Evolutionary conservation across 1,140 invertebrate species (phyloP), one percentile per base, ranked within the genome.

Genomic region (Philopotamus ludificatus): DNA sequence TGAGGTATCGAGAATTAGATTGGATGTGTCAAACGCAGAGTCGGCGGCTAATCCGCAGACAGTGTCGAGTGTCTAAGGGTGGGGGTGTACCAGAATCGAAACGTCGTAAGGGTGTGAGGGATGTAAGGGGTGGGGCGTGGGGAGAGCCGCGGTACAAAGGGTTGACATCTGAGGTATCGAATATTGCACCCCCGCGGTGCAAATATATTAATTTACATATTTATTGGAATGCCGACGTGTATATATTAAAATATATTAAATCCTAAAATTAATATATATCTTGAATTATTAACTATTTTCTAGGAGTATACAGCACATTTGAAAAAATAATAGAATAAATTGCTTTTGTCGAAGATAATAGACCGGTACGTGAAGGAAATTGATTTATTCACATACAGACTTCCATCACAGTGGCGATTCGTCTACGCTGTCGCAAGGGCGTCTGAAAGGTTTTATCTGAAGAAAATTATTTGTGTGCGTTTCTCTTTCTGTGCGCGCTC

Each of bases 331-430:
- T n/a, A n/a, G 61, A 59, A 60, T 66, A 66, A 61, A 66, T 66
- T 66, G 64, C 20, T 49, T 49, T 49, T 1, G 8, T 18, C 25
- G 39, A 67, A 57, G 42, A 60, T 60, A 60, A 60, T 60, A 63
- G 53, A 67, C 23, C 41, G 12, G 53, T 63, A 39, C 62, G 62
- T 18, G 55, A 28, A 16, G 65, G 59, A 67, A 67, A 67, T 63
- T 67, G 65, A 67, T 67, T 67, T 63, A 66, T 63, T 67, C 51
- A 66, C 64, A 49, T 49, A 51, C 26, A 65, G 51, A 57, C 63
- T 18, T 47, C 25, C 39, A 22, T 41, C 4, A n/a, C n/a, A n/a
- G n/a, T 7, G 12, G 28, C 28, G 28, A 34, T 34, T n/a, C n/a
- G n/a, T n/a, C n/a, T n/a, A n/a, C n/a, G n/a, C n/a, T n/a, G n/a